Conservation (phyloP, 2,797 vertebrate genomes). For the Tarsius wallacei region DNA sequence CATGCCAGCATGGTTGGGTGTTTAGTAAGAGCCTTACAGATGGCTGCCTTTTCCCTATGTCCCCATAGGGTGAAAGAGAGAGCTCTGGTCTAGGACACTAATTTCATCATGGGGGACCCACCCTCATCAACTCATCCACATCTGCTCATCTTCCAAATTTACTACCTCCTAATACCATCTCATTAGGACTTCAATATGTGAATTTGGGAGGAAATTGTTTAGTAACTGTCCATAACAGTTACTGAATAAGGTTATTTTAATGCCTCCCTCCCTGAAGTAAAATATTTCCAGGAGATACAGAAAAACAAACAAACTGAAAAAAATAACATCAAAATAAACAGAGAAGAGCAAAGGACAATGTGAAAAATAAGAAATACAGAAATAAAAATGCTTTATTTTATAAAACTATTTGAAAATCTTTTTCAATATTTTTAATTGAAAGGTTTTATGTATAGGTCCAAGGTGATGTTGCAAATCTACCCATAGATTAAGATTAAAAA, state of each 20-base stretch:
- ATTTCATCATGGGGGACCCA: no score
- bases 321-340: neutral
- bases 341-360: neutral
- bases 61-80: neutral
- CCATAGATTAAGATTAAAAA: neutral
- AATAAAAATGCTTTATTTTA: neutral
- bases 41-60: neutral
- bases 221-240: no score
- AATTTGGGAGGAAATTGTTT: neutral
- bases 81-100: neutral
- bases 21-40: neutral
- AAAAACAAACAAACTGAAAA: neutral
- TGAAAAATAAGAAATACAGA: neutral
- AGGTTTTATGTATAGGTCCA: neutral
- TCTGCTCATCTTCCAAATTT: neutral
- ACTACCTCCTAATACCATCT: neutral
- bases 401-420: neutral
- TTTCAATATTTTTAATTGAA: neutral
- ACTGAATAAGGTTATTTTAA: neutral
- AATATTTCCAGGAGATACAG: neutral
- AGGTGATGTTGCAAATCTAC: neutral
- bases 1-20: neutral
- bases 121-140: no score
- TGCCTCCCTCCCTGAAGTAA: neutral
- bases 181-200: neutral